Conservation (phyloP, 2,888 invertebrate species). For the Ichneumoninae sp. region DNA sequence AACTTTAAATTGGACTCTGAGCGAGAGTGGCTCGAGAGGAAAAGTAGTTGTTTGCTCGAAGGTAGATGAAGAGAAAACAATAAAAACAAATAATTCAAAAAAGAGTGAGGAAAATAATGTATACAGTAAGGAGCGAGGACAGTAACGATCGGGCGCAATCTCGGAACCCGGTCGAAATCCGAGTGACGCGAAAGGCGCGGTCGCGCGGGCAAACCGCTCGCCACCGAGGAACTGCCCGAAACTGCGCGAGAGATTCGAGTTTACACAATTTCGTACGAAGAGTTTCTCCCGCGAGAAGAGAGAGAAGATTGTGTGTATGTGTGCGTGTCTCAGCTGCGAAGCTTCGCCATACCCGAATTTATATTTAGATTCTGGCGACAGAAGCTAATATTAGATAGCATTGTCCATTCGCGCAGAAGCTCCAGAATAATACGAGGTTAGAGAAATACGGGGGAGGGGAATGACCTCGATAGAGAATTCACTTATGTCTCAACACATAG, state of each 20-base stretch:
- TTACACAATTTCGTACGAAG: slow-evolving; percentile 37
- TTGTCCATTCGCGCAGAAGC: slow-evolving; percentile 56
- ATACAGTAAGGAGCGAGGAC: not conserved
- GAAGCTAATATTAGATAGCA: slow-evolving; percentile 64
- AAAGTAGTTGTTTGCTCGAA: not conserved
- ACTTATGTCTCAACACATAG: not conserved
- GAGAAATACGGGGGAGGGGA: slow-evolving; percentile 20
- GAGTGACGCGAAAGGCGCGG: slow-evolving; percentile 8
- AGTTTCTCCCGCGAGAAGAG: slow-evolving; percentile 41
- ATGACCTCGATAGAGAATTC: slow-evolving; percentile 48
- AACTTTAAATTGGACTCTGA: slow-evolving; percentile 31
- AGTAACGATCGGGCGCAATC: not conserved
- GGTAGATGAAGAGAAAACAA: not conserved
- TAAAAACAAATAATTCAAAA: not conserved
- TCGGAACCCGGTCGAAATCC: not conserved
- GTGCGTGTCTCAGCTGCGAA: slow-evolving; percentile 45
- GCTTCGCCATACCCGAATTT: slow-evolving; percentile 45
- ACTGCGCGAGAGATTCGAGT: slow-evolving; percentile 26
- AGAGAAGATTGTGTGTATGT: too few species aligned
- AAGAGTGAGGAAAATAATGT: not conserved
- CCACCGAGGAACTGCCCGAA: slow-evolving; percentile 43
- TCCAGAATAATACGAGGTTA: slow-evolving; percentile 48
- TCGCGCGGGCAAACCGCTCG: slow-evolving; percentile 36
- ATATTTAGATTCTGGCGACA: slow-evolving; percentile 64
- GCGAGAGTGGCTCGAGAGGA: not conserved